Conservation (phyloP, 1,140 invertebrate species). For the Macrocentrus cingulum region DNA sequence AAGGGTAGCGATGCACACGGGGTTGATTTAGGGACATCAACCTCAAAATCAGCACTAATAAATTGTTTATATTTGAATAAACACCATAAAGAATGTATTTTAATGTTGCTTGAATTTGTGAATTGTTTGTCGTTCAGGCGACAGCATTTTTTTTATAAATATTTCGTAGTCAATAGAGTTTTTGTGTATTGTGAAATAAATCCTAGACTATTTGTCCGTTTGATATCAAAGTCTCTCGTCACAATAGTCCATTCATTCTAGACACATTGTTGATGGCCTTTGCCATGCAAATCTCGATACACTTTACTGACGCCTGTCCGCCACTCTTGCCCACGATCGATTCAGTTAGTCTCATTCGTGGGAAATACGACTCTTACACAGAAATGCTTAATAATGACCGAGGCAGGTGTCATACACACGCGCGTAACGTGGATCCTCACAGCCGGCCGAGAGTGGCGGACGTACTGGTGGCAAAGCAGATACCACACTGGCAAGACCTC, state of each 20-base stretch:
- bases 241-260: slow-evolving; percentile 13
- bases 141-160: too few species aligned
- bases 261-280: background rate
- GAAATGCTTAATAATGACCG: too few species aligned
- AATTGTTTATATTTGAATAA: background rate
- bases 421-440: background rate
- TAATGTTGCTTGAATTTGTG: too few species aligned
- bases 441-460: slow-evolving; percentile 42
- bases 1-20: background rate
- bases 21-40: slow-evolving; percentile 9
- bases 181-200: too few species aligned
- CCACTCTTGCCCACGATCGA: background rate
- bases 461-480: slow-evolving; percentile 44
- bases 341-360: too few species aligned
- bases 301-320: background rate
- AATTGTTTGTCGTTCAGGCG: too few species aligned
- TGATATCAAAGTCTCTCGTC: slow-evolving; percentile 1
- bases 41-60: background rate
- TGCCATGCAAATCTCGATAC: background rate
- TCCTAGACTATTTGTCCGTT: too few species aligned
- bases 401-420: background rate
- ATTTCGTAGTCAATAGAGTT: too few species aligned
- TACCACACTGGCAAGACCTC: slow-evolving; percentile 37
- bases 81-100: background rate
- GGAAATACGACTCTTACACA: too few species aligned